These are phyloP conservation scores for Drosophila limbata DNA, from an alignment of 2,888 invertebrate species.

Conservation along the genomic window DNA sequence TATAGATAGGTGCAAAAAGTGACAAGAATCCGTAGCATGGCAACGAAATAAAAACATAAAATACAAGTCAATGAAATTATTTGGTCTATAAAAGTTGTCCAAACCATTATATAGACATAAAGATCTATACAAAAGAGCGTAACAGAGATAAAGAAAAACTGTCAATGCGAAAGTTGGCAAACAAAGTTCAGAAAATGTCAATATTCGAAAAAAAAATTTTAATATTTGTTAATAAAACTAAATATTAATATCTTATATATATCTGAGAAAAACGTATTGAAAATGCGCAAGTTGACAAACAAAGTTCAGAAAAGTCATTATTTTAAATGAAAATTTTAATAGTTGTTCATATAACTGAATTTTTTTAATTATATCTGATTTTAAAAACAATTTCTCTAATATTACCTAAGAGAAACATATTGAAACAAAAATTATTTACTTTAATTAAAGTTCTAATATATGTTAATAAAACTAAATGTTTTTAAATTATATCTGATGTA, in stretches of 20 bases:
- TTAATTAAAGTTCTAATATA: too few relatives aligned
- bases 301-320: neutral
- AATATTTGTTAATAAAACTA: neutral
- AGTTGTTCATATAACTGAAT: neutral
- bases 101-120: too few relatives aligned
- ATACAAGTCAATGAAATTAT: too few relatives aligned
- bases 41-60: constrained; percentile 27
- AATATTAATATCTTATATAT: neutral
- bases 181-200: neutral
- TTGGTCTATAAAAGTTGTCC: too few relatives aligned
- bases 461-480: too few relatives aligned
- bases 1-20: constrained; percentile 11
- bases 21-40: constrained; percentile 30
- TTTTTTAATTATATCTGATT: neutral
- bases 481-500: too few relatives aligned
- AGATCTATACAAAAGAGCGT: neutral
- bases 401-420: neutral
- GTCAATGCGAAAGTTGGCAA: neutral
- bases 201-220: neutral
- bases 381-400: neutral
- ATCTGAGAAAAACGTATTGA: too few relatives aligned
- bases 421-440: too few relatives aligned
- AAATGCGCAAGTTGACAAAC: neutral
- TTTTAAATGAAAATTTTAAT: neutral
- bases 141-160: constrained; percentile 1